phyloP scores from a whole-genome alignment of 30 jellyfish, hydroid and myxozoan genomes.

The Aurelia coerulea region DNA sequence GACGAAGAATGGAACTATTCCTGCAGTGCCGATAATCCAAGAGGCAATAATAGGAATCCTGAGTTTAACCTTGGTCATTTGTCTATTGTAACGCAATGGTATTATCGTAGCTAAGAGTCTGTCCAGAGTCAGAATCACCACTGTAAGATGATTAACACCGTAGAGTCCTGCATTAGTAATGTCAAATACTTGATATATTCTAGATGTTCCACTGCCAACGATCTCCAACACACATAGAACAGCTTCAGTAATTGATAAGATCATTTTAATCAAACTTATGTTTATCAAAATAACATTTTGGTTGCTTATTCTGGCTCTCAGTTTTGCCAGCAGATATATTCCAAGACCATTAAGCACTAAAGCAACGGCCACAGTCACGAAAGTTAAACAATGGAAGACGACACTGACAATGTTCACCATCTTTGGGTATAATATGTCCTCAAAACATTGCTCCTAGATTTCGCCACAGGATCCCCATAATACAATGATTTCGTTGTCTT shows the following conservation, averaged over 20 bases:
- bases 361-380: slow-evolving; percentile 12
- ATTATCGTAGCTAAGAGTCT: slow-evolving; percentile 23
- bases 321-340: not conserved
- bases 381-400: not conserved
- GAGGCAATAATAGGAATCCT: not conserved
- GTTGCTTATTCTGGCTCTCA: not conserved
- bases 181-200: slow-evolving; percentile 35
- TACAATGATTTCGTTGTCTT: too few relatives aligned
- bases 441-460: too few relatives aligned
- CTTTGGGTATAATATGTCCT: not conserved
- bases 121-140: slow-evolving; percentile 32
- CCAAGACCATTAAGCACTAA: slow-evolving; percentile 36
- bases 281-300: slow-evolving; percentile 18
- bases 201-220: slow-evolving; percentile 6
- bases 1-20: slow-evolving; percentile 47
- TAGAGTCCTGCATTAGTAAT: slow-evolving; percentile 56
- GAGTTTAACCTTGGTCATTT: slow-evolving; percentile 21
- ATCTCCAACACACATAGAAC: slow-evolving; percentile 16
- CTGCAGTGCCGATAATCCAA: slow-evolving; percentile 54
- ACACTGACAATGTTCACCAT: not conserved
- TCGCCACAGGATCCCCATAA: too few relatives aligned
- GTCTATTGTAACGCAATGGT: slow-evolving; percentile 14
- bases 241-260: slow-evolving; percentile 23
- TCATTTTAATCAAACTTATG: slow-evolving; percentile 31
- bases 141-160: slow-evolving; percentile 45